These are phyloP conservation scores for Trogon surrucura DNA, from an alignment of 2,113 vertebrate genomes.

Conservation along the genomic window DNA sequence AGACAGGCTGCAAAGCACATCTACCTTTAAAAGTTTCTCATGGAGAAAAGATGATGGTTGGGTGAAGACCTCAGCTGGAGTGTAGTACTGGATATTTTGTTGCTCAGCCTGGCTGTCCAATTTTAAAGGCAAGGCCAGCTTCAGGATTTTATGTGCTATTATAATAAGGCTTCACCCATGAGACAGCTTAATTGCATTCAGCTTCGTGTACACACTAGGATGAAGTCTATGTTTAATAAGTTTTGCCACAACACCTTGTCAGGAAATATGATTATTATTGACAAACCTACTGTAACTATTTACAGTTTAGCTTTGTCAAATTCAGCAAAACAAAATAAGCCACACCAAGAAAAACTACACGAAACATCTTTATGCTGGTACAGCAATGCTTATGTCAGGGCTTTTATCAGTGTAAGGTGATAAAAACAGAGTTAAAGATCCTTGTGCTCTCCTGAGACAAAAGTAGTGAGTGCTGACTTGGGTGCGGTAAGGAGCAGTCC, in stretches of 20 bases:
- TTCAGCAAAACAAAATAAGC: background rate
- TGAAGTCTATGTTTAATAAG: background rate
- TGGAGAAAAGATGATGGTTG: background rate
- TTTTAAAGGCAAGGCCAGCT: background rate
- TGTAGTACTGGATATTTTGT: background rate
- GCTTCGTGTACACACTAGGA: background rate
- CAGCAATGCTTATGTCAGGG: background rate
- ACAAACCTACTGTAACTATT: background rate
- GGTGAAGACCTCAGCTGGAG: constrained; percentile 27
- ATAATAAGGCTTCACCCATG: background rate
- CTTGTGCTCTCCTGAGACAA: background rate
- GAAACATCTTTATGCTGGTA: background rate
- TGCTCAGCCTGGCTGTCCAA: background rate
- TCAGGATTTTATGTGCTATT: background rate
- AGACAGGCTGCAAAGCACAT: background rate
- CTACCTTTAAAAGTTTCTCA: background rate
- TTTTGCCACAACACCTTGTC: background rate
- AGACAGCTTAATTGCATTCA: background rate
- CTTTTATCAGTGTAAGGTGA: background rate
- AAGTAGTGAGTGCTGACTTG: background rate
- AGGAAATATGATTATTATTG: background rate
- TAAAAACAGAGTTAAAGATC: background rate
- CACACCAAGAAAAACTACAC: background rate
- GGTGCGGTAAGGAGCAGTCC: background rate
- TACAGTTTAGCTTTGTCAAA: background rate